Conservation (phyloP, 2,113 vertebrate genomes). For the Psilopsiagon aurifrons region DNA sequence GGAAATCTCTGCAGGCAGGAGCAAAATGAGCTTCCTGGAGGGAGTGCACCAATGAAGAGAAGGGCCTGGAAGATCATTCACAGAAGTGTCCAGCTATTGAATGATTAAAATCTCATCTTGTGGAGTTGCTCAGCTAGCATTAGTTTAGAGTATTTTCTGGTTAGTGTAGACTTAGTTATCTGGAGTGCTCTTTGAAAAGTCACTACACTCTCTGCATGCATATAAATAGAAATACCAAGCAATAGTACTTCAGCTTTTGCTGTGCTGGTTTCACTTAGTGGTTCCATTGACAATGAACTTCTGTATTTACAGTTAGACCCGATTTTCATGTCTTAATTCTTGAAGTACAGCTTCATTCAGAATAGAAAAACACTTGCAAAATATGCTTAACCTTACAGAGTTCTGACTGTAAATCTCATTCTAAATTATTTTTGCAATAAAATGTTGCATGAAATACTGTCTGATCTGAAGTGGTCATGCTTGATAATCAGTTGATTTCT, state of each 20-base stretch:
- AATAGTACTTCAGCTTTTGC: conserved; percentile 41
- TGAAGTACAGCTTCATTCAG: neutral
- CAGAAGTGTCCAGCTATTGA: conserved; percentile 3
- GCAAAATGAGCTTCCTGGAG: conserved; percentile 59
- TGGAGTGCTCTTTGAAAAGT: conserved; percentile 48
- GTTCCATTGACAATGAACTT: neutral
- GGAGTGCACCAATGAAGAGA: neutral
- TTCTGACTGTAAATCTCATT: conserved; percentile 10
- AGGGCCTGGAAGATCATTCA: conserved; percentile 27
- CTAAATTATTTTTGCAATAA: conserved; percentile 70
- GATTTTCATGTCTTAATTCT: neutral
- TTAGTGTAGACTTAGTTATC: conserved; percentile 33
- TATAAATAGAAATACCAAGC: neutral
- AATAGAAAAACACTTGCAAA: neutral
- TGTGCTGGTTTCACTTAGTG: conserved; percentile 7
- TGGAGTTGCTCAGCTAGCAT: conserved; percentile 47
- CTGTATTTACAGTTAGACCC: conserved; percentile 7
- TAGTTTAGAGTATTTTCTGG: conserved; percentile 36
- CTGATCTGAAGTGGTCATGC: neutral
- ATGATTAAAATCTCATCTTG: conserved; percentile 20
- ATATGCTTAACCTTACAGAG: neutral
- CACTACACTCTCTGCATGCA: conserved; percentile 42
- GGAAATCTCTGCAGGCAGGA: conserved; percentile 73
- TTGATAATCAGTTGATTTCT: neutral
- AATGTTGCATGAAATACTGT: conserved; percentile 25